Evolutionary conservation across 1,140 invertebrate species (phyloP).

Genomic region (Colletes gigas): DNA sequence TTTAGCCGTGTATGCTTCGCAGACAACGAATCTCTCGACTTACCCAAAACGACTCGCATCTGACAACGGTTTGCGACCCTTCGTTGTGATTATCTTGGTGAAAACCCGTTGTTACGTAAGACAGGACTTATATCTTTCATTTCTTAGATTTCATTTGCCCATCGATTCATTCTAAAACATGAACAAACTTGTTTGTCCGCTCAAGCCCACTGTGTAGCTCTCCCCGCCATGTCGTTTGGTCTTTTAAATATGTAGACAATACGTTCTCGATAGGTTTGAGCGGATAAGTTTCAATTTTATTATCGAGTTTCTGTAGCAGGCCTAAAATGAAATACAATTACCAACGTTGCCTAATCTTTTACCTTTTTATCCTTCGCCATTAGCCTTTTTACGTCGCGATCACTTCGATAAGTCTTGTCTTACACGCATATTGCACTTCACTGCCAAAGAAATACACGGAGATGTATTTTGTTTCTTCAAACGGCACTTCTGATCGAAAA

Average conservation of each 20-base stretch:
- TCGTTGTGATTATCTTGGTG: neutral
- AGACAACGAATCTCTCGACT: constrained; percentile 59
- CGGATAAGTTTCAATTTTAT: too few species aligned
- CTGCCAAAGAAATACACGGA: neutral
- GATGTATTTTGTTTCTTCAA: constrained; percentile 21
- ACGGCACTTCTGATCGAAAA: constrained; percentile 9
- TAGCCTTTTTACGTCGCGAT: neutral
- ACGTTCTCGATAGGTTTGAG: too few species aligned
- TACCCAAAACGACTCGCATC: constrained; percentile 33
- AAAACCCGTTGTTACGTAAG: constrained; percentile 16
- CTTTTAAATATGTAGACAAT: too few species aligned
- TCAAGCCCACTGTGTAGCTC: neutral
- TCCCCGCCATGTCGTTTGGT: too few species aligned
- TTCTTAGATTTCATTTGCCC: too few species aligned
- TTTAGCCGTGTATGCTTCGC: constrained; percentile 30
- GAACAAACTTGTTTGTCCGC: neutral
- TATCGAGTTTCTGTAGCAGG: too few species aligned
- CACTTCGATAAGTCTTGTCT: constrained; percentile 41
- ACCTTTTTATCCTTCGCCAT: neutral
- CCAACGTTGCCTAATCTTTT: too few species aligned
- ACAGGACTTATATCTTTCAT: constrained; percentile 22
- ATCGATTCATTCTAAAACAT: too few species aligned
- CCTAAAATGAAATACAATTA: too few species aligned
- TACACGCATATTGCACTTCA: constrained; percentile 18
- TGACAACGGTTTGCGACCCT: constrained; percentile 3